A percentile compares a stretch with the other conserved stretches of the same genome.
These are phyloP conservation scores for Rosalia funebris DNA, from an alignment of 2,888 invertebrate species.

Conservation along the genomic window DNA sequence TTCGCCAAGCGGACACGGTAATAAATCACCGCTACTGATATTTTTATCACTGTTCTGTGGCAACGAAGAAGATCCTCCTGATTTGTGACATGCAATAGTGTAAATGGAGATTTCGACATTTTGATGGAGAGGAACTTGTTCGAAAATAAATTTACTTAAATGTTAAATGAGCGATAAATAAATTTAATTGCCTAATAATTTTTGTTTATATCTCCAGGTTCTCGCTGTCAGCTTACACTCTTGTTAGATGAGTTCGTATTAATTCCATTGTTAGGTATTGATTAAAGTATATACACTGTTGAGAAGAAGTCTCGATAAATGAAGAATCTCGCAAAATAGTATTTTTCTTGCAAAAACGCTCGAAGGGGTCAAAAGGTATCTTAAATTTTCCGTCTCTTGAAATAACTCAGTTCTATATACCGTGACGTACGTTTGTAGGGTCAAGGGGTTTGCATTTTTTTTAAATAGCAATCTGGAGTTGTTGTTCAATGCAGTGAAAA, in stretches of 20 bases:
- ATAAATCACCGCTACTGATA: not conserved
- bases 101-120: conserved; percentile 4
- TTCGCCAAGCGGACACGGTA: not conserved
- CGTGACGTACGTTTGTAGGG: too few relatives aligned
- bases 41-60: not conserved
- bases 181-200: not conserved
- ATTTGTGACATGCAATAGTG: not conserved
- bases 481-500: too few relatives aligned
- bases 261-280: not conserved
- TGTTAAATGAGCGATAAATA: not conserved
- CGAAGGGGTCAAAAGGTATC: too few relatives aligned
- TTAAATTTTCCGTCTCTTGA: too few relatives aligned
- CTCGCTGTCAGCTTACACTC: not conserved
- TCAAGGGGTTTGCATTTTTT: too few relatives aligned
- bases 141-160: not conserved
- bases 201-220: not conserved
- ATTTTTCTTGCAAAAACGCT: too few relatives aligned
- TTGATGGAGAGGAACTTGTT: conserved; percentile 3
- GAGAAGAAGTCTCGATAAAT: too few relatives aligned
- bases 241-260: not conserved
- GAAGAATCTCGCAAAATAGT: too few relatives aligned
- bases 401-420: too few relatives aligned
- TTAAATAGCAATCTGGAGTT: too few relatives aligned
- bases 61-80: not conserved
- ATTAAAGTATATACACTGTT: too few relatives aligned